These are phyloP conservation scores for Rhinella marina DNA, from an alignment of 2,797 vertebrate species.

Conservation along the genomic window DNA sequence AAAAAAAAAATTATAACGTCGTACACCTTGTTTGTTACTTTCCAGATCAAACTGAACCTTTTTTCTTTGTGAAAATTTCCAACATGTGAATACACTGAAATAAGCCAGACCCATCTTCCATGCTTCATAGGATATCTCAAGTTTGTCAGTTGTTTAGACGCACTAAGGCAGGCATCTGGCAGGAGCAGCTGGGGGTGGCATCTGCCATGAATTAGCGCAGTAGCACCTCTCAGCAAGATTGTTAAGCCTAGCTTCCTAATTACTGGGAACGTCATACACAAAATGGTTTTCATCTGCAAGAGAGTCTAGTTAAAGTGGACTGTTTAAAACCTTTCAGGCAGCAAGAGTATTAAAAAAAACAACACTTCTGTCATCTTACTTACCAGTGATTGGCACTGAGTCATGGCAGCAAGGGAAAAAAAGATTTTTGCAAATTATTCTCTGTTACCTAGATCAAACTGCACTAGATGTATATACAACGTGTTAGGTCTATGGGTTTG, in stretches of 20 bases:
- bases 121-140: constrained; percentile 23
- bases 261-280: constrained; percentile 7
- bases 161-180: constrained; percentile 18
- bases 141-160: not conserved
- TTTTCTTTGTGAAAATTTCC: not conserved
- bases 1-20: not conserved
- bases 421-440: constrained; percentile 69
- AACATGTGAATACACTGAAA: not conserved
- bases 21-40: not conserved
- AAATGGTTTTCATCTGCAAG: constrained; percentile 16
- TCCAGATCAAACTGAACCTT: not conserved
- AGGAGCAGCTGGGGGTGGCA: constrained; percentile 35
- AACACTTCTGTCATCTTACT: constrained; percentile 70
- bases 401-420: constrained; percentile 79
- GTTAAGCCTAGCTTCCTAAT: constrained; percentile 39
- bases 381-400: constrained; percentile 98
- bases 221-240: constrained; percentile 54
- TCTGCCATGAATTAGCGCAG: constrained; percentile 4
- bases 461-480: constrained; percentile 54
- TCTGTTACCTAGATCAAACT: constrained; percentile 14
- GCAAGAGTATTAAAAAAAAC: not conserved
- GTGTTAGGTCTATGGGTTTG: constrained; percentile 9
- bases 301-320: not conserved
- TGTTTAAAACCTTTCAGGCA: not conserved
- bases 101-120: not conserved